These are phyloP conservation scores for Epinephelus cyanopodus DNA, from an alignment of 2,113 vertebrate genomes.

Conservation along the genomic window DNA sequence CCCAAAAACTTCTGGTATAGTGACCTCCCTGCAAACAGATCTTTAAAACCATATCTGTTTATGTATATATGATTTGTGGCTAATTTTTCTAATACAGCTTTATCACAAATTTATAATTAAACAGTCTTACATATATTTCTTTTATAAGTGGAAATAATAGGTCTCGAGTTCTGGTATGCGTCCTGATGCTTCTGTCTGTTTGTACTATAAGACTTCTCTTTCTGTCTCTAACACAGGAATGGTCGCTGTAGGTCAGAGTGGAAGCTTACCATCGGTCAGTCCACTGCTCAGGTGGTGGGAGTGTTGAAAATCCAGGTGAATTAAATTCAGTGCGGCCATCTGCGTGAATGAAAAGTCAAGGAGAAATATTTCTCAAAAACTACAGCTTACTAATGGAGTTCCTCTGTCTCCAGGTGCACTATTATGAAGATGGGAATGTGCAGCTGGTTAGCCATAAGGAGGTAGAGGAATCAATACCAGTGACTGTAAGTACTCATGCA, in stretches of 20 bases:
- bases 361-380: conserved; percentile 8
- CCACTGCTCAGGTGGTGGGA: conserved; percentile 95
- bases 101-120: background rate
- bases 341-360: background rate
- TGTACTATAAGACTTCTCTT: background rate
- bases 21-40: background rate
- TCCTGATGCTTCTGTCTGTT: background rate
- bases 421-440: conserved; percentile 99
- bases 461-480: conserved; percentile 93
- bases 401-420: conserved; percentile 90
- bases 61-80: background rate
- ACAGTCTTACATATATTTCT: background rate
- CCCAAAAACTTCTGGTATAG: conserved; percentile 98
- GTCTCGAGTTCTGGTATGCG: background rate
- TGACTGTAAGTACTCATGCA: conserved; percentile 89
- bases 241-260: conserved; percentile 98
- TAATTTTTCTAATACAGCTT: background rate
- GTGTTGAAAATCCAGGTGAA: conserved; percentile 99
- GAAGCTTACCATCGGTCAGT: conserved; percentile 96
- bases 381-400: background rate
- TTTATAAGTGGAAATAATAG: background rate
- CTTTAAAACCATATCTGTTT: background rate
- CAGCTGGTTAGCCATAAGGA: conserved; percentile 99
- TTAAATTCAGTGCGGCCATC: background rate
- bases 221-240: conserved; percentile 87